These are phyloP conservation scores for Melierax canorus DNA, from an alignment of 2,113 vertebrate genomes.

Conservation along the genomic window DNA sequence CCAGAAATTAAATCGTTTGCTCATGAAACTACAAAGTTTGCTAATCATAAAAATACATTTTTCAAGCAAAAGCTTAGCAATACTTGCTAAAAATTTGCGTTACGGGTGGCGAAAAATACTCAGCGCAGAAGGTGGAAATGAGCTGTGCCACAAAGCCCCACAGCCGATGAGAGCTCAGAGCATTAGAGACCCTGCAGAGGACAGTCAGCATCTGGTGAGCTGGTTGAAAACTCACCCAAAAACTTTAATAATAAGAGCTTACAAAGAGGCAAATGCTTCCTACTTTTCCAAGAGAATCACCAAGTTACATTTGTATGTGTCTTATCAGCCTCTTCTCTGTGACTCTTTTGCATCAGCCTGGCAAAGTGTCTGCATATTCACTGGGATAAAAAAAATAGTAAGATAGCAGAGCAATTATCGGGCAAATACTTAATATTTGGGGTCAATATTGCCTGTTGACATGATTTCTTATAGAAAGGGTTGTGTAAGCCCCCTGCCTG, in stretches of 20 bases:
- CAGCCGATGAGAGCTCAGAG: neutral
- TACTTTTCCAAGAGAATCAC: neutral
- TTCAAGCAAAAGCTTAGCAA: neutral
- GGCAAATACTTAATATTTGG: neutral
- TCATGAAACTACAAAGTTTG: neutral
- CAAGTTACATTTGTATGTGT: fast-evolving
- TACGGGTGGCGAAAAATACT: neutral
- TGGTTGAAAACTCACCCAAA: neutral
- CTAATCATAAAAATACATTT: neutral
- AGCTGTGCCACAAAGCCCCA: neutral
- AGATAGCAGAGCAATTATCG: neutral
- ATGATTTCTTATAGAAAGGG: neutral
- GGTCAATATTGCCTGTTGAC: neutral
- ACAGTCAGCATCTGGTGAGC: neutral
- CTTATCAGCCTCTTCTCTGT: neutral
- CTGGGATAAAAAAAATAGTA: neutral
- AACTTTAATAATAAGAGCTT: neutral
- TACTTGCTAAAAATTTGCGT: neutral
- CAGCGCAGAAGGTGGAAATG: neutral
- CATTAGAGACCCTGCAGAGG: neutral
- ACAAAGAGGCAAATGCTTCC: neutral
- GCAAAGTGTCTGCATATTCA: neutral
- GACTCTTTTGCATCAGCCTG: neutral
- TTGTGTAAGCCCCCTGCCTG: neutral
- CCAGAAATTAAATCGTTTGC: neutral